phyloP scores from a whole-genome alignment of 1,140 invertebrate species.

The Idris sp. region DNA sequence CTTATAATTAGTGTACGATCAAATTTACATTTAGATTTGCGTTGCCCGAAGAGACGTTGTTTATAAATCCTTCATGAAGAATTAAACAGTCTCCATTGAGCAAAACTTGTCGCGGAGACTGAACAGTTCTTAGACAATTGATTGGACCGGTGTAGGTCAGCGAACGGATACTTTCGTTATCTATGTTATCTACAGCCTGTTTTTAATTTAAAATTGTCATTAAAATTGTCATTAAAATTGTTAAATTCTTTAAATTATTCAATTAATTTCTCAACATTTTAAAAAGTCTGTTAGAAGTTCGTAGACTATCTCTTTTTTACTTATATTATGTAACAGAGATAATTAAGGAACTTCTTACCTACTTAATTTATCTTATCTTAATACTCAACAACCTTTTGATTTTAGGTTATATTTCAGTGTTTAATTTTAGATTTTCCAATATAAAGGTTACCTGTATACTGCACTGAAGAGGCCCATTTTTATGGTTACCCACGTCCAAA shows the following conservation, averaged over 20 bases:
- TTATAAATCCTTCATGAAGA: conserved; percentile 71
- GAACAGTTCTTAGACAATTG: conserved; percentile 70
- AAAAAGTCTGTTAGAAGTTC: too few relatives aligned
- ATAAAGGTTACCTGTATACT: conserved; percentile 70
- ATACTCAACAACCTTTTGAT: too few relatives aligned
- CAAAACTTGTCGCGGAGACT: conserved; percentile 70
- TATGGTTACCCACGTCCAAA: conserved; percentile 67
- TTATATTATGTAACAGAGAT: too few relatives aligned
- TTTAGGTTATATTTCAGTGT: too few relatives aligned
- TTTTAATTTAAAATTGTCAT: too few relatives aligned
- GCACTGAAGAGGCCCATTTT: conserved; percentile 64
- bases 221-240: too few relatives aligned
- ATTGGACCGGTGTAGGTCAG: conserved; percentile 73
- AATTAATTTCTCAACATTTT: too few relatives aligned
- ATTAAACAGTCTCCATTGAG: conserved; percentile 73
- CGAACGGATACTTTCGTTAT: conserved; percentile 68
- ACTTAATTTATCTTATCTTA: too few relatives aligned
- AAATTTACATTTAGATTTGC: conserved; percentile 72
- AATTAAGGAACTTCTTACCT: too few relatives aligned
- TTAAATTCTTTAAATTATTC: too few relatives aligned
- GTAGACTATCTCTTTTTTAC: too few relatives aligned
- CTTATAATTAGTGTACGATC: conserved; percentile 69
- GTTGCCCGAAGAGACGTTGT: conserved; percentile 68
- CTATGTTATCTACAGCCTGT: conserved; percentile 70
- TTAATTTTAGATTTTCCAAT: too few relatives aligned